A percentile compares a stretch with the other conserved stretches of the same genome.
Evolutionary conservation across 2,888 invertebrate species (phyloP).

Genomic region (Notodonta ziczac): DNA sequence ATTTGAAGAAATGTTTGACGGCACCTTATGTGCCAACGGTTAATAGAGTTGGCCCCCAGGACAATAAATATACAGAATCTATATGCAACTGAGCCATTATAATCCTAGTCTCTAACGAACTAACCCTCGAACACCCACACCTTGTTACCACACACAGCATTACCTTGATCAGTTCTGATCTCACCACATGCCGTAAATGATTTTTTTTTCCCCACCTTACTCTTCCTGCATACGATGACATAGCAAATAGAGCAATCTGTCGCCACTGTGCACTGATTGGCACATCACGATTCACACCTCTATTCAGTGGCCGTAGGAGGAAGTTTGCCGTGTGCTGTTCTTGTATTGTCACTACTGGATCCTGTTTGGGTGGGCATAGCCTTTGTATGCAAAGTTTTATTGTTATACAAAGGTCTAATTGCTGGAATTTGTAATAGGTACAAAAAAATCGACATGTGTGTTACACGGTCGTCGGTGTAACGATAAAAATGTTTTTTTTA

Average conservation of each 20-base stretch:
- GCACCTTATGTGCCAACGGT: too few relatives aligned
- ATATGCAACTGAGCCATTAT: slow-evolving; percentile 24
- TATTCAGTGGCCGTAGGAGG: slow-evolving; percentile 40
- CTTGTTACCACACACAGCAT: slow-evolving; percentile 18
- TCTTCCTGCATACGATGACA: slow-evolving; percentile 52
- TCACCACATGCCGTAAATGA: slow-evolving; percentile 19
- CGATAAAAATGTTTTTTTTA: not conserved
- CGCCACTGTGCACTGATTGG: slow-evolving; percentile 33
- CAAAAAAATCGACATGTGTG: slow-evolving; percentile 12
- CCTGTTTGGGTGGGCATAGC: slow-evolving; percentile 25
- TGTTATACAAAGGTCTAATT: not conserved
- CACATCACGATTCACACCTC: slow-evolving; percentile 44
- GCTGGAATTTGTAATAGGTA: slow-evolving; percentile 13
- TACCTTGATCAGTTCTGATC: slow-evolving; percentile 18
- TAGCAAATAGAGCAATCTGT: slow-evolving; percentile 46
- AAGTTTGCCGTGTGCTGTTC: slow-evolving; percentile 26
- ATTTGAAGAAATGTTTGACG: too few relatives aligned
- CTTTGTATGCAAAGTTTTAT: slow-evolving; percentile 29
- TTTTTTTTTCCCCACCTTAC: slow-evolving; percentile 29
- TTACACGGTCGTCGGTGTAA: not conserved
- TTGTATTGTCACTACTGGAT: slow-evolving; percentile 18
- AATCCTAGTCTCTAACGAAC: slow-evolving; percentile 21
- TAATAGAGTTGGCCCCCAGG: not conserved
- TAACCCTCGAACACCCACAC: slow-evolving; percentile 24
- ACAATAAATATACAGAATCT: not conserved